phyloP scores from a whole-genome alignment of 2,797 vertebrate species.

The Pempheris klunzingeri region DNA sequence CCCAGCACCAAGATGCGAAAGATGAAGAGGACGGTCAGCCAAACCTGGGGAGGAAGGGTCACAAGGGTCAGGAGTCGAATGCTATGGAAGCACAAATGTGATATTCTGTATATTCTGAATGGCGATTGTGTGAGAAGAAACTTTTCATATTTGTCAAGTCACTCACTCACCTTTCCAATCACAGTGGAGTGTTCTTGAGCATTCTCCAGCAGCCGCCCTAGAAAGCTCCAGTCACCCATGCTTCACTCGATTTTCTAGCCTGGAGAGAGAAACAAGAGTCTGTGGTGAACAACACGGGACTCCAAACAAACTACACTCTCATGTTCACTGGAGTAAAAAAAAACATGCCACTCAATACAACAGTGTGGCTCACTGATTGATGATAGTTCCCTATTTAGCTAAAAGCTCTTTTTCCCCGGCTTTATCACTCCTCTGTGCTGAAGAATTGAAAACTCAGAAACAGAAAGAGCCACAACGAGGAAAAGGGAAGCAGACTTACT shows the following conservation, averaged over 20 bases:
- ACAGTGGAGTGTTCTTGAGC: slow-evolving; percentile 97
- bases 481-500: slow-evolving; percentile 69
- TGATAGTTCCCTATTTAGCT: background rate
- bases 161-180: slow-evolving; percentile 90
- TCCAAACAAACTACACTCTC: background rate
- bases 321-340: background rate
- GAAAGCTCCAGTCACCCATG: slow-evolving; percentile 99
- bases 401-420: background rate
- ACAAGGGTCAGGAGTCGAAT: background rate
- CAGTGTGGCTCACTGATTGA: background rate
- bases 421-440: background rate
- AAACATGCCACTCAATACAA: background rate
- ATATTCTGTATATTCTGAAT: background rate
- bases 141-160: background rate
- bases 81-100: background rate
- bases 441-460: too few species aligned
- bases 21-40: slow-evolving; percentile 97
- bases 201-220: slow-evolving; percentile 94
- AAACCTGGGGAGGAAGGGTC: slow-evolving; percentile 75
- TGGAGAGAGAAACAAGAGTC: slow-evolving; percentile 67
- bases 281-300: background rate
- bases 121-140: background rate
- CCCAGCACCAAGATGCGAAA: slow-evolving; percentile 96
- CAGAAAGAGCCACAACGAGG: background rate
- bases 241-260: slow-evolving; percentile 90